Base-by-base conservation (phyloP, 2,888 invertebrate species). In the Himalopsyche anomala region DNA sequence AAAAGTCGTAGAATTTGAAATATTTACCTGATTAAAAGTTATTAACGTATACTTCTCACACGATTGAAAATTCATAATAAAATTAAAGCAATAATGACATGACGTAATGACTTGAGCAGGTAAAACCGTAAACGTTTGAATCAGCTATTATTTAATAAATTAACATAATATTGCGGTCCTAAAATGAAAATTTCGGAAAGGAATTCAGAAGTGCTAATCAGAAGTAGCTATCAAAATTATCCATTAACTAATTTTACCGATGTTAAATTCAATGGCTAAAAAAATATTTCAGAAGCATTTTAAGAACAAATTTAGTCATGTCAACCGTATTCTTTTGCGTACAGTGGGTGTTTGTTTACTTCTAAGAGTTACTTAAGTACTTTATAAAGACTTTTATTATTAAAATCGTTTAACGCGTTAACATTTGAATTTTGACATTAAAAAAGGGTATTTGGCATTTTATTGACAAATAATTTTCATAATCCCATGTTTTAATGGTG, bases 131-230 rank as follows among this genome's bases (percentile, higher is more conserved):
- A 38, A 74, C 19, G 38, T 74, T 74, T 74, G 12, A 74, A 74
- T 36, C 36, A 38, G 74, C 74, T 15, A 74, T 74, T 74, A 28
- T 74, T 74, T 38, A 36, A 74, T 38, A 36, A 36, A 74, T 74
- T 74, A 4, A 36, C 74, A 74, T 74, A 74, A 38, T 38, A 74
- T 36, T 5, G 74, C 74, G n/a, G 15, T 74, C 74, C 74, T 74
- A 74, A 74, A 28, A 36, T 74, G 38, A 74, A 36, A 74, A 12
- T 74, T 74, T 38, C 3, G 74, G 36, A 38, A 36, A 74, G 15
- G 55, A 81, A 85, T 85, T 85, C 85, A 69, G 82, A 79, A 85
- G 55, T 82, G 69, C 28, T n/a, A 55, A 83, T 83, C 11, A 83
- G 15, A 62, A 74, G 28, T 40, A 17, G 54, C 17, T 15, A 81